Percentiles rank a stretch among this genome's conserved stretches.
Evolutionary conservation across 2,797 vertebrate genomes (phyloP).

Genomic region (Cossypha caffra): DNA sequence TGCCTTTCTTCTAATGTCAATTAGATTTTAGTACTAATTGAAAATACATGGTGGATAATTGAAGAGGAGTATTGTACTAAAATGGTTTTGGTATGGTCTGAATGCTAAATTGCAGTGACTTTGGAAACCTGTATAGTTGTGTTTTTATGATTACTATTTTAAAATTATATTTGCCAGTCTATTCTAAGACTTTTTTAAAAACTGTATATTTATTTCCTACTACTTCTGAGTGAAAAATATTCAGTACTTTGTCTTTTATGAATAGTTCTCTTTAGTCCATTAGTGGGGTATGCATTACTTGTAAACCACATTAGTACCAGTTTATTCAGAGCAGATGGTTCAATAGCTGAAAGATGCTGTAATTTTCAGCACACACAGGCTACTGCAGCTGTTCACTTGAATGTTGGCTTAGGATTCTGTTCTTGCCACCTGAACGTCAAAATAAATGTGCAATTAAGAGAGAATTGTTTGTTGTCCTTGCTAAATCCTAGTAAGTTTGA

Average conservation of each 20-base stretch:
- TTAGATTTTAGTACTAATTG: constrained; percentile 69
- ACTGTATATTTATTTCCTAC: constrained; percentile 30
- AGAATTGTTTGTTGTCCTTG: constrained; percentile 69
- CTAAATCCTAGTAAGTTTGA: constrained; percentile 59
- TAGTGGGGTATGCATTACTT: constrained; percentile 74
- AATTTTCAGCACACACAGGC: constrained; percentile 70
- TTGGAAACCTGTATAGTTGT: constrained; percentile 69
- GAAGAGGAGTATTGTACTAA: constrained; percentile 71
- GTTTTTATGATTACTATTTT: constrained; percentile 73
- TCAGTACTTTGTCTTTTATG: constrained; percentile 65
- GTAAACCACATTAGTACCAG: constrained; percentile 76
- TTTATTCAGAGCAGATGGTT: constrained; percentile 79
- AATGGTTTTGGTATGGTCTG: constrained; percentile 88
- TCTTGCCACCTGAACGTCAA: constrained; percentile 76
- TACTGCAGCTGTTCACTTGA: constrained; percentile 81
- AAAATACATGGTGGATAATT: constrained; percentile 20
- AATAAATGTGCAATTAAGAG: constrained; percentile 73
- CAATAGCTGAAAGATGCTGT: constrained; percentile 69
- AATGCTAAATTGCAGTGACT: constrained; percentile 74
- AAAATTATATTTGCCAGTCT: constrained; percentile 62
- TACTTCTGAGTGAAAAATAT: constrained; percentile 48
- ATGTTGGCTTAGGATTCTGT: constrained; percentile 74
- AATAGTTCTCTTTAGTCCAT: constrained; percentile 71
- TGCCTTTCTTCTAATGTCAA: constrained; percentile 55
- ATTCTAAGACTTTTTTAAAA: constrained; percentile 17